Base-by-base conservation (phyloP, 2,797 vertebrate genomes). In the Anas bernieri region DNA sequence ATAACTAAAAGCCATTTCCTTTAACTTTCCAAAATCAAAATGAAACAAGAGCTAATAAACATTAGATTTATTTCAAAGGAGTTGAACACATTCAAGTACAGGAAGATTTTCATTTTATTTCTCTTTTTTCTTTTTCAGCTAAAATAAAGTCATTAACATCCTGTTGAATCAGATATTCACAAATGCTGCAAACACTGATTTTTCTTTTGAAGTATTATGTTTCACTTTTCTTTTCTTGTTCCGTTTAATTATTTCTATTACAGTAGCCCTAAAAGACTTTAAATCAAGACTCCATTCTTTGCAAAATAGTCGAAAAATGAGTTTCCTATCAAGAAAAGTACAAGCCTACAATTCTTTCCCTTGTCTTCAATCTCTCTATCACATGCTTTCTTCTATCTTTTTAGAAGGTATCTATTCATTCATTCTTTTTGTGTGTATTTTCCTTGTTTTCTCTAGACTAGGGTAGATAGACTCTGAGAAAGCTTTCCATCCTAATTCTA, bases 261-360 rank as follows among this genome's bases (percentile, higher is more conserved):
- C 33, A 54, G 23, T 37, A 77, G 18, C 54, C 31, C 31, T 64
- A 12, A 62, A 87, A 83, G 43, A 54, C 48, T 88, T 31, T 80
- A 67, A 89, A 84, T 6, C 41, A 91, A 22, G 72, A 61, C 45
- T 68, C 41, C 20, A 68, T 67, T 95, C 58, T 93, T 92, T 83
- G 66, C 48, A 89, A 85, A 91, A 90, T 56, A 46, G 41, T 76
- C 4, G 70, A 67, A 76, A 92, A 54, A 63, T 6, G 11, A 67
- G 64, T 55, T 92, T 86, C 74, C 59, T 95, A 66, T 79, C 61
- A 58, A 83, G 69, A 92, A 72, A 91, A 83, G 22, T 83, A 73
- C 67, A 82, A 88, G 68, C 17, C 72, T 75, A 88, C 81, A 92
- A 66, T 89, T 58, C 37, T 85, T 11, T 86, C 35, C 67, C 21